These are phyloP conservation scores for Campaea margaritaria DNA, from an alignment of 2,888 invertebrate species.

Conservation along the genomic window DNA sequence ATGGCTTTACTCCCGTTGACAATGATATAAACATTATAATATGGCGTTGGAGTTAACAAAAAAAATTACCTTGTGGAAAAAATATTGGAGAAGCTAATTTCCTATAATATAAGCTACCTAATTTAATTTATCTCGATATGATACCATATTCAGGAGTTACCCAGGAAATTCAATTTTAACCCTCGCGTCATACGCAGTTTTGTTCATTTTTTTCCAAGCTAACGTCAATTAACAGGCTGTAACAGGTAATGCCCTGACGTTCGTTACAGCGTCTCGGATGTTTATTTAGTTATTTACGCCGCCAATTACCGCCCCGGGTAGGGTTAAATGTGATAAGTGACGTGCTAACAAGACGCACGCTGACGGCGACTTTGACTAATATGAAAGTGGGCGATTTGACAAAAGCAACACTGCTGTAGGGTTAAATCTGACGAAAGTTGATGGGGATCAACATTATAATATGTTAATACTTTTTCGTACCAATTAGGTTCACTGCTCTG, in stretches of 20 bases:
- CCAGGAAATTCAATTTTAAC: constrained; percentile 1
- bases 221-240: constrained; percentile 41
- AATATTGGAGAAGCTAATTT: too few species aligned
- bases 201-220: constrained; percentile 25
- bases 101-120: too few species aligned
- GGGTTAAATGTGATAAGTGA: constrained; percentile 69
- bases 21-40: too few species aligned
- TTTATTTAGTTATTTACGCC: constrained; percentile 63
- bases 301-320: constrained; percentile 60
- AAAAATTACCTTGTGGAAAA: too few species aligned
- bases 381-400: constrained; percentile 29
- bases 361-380: constrained; percentile 34
- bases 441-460: background rate
- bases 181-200: background rate
- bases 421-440: constrained; percentile 6
- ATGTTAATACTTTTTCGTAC: constrained; percentile 4
- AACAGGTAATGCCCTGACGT: constrained; percentile 42
- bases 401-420: constrained; percentile 9
- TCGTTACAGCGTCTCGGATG: constrained; percentile 47
- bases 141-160: too few species aligned
- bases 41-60: too few species aligned
- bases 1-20: too few species aligned
- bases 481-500: constrained; percentile 12
- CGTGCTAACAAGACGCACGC: constrained; percentile 59
- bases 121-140: too few species aligned